Percentiles rank a stretch among this genome's conserved stretches.
phyloP scores from a whole-genome alignment of 2,113 vertebrate genomes.

The Zapus hudsonius region DNA sequence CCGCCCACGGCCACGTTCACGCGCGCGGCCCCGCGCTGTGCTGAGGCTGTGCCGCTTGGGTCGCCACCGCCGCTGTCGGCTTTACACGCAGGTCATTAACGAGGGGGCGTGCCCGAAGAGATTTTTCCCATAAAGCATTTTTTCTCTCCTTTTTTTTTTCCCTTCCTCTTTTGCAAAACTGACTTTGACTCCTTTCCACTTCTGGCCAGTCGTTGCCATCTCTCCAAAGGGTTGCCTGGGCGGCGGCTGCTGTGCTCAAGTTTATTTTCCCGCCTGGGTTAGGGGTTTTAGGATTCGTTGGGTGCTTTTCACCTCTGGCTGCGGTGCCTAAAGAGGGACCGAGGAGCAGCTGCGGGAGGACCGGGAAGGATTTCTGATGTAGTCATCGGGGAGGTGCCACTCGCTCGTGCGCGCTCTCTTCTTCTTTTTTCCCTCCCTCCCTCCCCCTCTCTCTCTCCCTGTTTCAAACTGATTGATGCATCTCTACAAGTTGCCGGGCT shows the following conservation, averaged over 20 bases:
- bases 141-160: neutral
- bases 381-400: slow-evolving; percentile 82
- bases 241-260: slow-evolving; percentile 83
- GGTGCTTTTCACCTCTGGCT: slow-evolving; percentile 74
- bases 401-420: slow-evolving; percentile 26
- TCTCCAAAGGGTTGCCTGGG: slow-evolving; percentile 70
- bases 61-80: slow-evolving; percentile 78
- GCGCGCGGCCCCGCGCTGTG: slow-evolving; percentile 77
- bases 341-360: slow-evolving; percentile 77
- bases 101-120: slow-evolving; percentile 86
- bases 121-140: slow-evolving; percentile 78
- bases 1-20: slow-evolving; percentile 65
- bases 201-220: slow-evolving; percentile 75
- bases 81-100: slow-evolving; percentile 83
- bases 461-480: slow-evolving; percentile 84
- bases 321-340: slow-evolving; percentile 68
- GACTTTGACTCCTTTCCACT: slow-evolving; percentile 85
- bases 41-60: slow-evolving; percentile 64
- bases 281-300: slow-evolving; percentile 64
- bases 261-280: slow-evolving; percentile 84
- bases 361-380: slow-evolving; percentile 78
- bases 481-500: slow-evolving; percentile 87
- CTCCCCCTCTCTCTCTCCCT: neutral
- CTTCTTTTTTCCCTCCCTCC: neutral
- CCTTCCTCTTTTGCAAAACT: slow-evolving; percentile 70